Percentiles rank a stretch among this genome's conserved stretches.
phyloP scores from a whole-genome alignment of 2,797 vertebrate species.

The Artibeus lituratus region DNA sequence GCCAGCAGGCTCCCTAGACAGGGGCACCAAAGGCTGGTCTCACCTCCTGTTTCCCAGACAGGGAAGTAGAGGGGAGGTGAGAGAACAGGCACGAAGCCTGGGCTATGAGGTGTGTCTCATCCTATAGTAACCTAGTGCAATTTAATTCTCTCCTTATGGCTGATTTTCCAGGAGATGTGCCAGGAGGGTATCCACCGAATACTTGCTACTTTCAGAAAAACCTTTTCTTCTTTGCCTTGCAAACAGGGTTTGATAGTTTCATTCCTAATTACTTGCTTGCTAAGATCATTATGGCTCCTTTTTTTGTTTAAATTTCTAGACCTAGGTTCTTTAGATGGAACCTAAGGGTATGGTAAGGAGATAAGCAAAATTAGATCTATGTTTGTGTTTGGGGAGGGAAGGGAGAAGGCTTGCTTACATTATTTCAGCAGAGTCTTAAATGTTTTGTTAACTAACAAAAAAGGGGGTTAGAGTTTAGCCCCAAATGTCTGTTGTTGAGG shows the following conservation, averaged over 20 bases:
- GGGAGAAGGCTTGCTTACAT: not conserved
- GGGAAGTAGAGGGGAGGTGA: not conserved
- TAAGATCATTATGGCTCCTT: not conserved
- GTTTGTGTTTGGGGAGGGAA: not conserved
- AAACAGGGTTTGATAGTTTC: not conserved
- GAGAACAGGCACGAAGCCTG: not conserved
- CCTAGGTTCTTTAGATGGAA: not conserved
- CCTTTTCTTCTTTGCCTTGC: not conserved
- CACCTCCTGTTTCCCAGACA: not conserved
- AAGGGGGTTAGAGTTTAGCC: not conserved
- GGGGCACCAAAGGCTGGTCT: not conserved
- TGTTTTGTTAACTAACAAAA: not conserved
- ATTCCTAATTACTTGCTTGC: not conserved
- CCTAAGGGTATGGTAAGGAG: not conserved
- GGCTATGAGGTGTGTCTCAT: not conserved
- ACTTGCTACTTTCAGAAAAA: not conserved
- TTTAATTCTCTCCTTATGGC: not conserved
- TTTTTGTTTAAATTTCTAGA: not conserved
- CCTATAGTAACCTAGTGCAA: not conserved
- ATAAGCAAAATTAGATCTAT: not conserved
- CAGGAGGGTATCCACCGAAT: not conserved
- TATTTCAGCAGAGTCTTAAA: not conserved
- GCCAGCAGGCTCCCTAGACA: not conserved
- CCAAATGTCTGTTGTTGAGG: not conserved
- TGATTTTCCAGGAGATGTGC: not conserved